Evolutionary conservation across 2,113 vertebrate genomes (phyloP).

Genomic region (Hippolais icterina): DNA sequence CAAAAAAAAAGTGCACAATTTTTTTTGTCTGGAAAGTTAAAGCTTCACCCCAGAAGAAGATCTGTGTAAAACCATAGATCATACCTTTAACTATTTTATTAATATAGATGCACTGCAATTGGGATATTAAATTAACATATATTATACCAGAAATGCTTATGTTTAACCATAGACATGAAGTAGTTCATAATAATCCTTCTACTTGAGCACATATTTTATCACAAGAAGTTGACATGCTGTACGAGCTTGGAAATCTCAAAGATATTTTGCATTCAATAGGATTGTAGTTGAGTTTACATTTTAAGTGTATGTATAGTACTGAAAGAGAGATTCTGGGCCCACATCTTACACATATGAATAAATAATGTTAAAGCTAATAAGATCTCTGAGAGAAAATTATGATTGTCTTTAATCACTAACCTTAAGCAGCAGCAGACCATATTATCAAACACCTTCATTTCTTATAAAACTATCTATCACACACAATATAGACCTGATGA

Average conservation of each 20-base stretch:
- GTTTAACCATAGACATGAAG: conserved; percentile 21
- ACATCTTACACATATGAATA: conserved; percentile 83
- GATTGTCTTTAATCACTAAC: conserved; percentile 97
- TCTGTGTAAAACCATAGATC: not conserved
- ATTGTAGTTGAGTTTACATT: conserved; percentile 58
- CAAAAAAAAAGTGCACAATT: not conserved
- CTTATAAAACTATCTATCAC: conserved; percentile 96
- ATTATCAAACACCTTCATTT: conserved; percentile 95
- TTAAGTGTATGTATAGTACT: conserved; percentile 46
- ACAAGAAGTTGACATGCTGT: conserved; percentile 9
- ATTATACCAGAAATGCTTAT: not conserved
- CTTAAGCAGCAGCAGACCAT: conserved; percentile 88
- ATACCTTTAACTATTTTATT: not conserved
- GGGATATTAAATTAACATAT: not conserved
- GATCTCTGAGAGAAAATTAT: conserved; percentile 88
- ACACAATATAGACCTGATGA: conserved; percentile 89
- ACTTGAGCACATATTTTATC: conserved; percentile 30
- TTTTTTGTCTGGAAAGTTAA: not conserved
- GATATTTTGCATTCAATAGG: conserved; percentile 41
- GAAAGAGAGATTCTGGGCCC: conserved; percentile 61
- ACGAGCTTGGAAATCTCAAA: conserved; percentile 57
- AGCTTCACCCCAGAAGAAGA: not conserved
- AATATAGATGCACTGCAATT: not conserved
- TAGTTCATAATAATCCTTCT: conserved; percentile 15
- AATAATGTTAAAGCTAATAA: conserved; percentile 93